Conservation (phyloP, 2,888 invertebrate species). For the Nemotelus pantherinus region DNA sequence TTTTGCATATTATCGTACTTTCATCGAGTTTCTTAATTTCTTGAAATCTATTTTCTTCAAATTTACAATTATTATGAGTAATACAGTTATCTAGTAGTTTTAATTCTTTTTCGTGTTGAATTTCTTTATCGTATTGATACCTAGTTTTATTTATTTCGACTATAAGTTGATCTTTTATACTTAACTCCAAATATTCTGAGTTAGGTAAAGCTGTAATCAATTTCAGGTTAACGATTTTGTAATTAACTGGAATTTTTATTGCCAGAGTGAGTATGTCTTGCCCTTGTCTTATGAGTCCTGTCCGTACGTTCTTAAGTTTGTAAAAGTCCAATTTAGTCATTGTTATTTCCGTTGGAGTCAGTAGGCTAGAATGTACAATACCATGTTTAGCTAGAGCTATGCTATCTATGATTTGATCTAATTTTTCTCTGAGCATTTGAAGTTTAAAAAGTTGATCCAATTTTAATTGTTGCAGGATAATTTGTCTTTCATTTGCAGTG, state of each 20-base stretch:
- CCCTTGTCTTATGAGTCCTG: too few species aligned
- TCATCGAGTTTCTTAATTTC: too few species aligned
- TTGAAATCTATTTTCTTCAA: too few species aligned
- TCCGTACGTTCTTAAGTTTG: too few species aligned
- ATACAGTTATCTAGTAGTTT: neutral
- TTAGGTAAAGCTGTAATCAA: too few species aligned
- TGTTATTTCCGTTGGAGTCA: neutral
- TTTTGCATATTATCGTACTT: too few species aligned
- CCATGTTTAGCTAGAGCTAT: slow-evolving; percentile 7
- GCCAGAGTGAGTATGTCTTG: too few species aligned
- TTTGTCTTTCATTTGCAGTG: neutral
- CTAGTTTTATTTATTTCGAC: slow-evolving; percentile 2
- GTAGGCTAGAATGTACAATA: neutral
- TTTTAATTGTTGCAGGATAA: slow-evolving; percentile 1
- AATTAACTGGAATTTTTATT: too few species aligned
- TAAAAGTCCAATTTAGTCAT: too few species aligned
- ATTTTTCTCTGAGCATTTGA: slow-evolving; percentile 1
- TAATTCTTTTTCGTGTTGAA: slow-evolving; percentile 8
- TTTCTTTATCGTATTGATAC: neutral
- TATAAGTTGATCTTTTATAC: neutral
- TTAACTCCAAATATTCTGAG: too few species aligned
- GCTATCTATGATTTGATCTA: slow-evolving; percentile 3
- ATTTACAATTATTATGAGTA: neutral
- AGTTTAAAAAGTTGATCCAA: neutral
- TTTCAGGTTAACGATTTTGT: too few species aligned